These are phyloP conservation scores for Nomia melanderi DNA, from an alignment of 1,140 invertebrate species.

Conservation along the genomic window DNA sequence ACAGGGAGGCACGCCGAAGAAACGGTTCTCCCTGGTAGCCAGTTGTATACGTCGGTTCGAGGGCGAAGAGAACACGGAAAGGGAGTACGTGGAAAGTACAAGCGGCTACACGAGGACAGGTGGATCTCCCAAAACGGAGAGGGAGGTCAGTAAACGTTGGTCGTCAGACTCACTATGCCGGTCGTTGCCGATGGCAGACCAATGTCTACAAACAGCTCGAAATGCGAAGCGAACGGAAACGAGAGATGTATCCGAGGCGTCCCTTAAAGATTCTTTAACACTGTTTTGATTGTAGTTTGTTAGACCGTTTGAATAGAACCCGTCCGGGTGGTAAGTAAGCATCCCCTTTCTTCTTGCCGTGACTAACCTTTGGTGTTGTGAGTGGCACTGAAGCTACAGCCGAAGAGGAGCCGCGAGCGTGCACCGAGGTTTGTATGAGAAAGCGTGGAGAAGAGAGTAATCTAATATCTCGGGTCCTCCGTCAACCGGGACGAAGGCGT, in stretches of 20 bases:
- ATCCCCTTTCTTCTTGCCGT: slow-evolving; percentile 10
- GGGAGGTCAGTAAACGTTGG: slow-evolving; percentile 78
- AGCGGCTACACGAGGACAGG: slow-evolving; percentile 56
- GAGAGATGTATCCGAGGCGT: neutral
- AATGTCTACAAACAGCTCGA: slow-evolving; percentile 79
- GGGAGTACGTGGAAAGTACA: slow-evolving; percentile 62
- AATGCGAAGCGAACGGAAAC: slow-evolving; percentile 1
- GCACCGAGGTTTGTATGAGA: neutral
- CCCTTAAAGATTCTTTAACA: slow-evolving; percentile 29
- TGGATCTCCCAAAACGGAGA: slow-evolving; percentile 75
- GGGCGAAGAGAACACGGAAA: slow-evolving; percentile 63
- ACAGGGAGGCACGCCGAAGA: slow-evolving; percentile 56
- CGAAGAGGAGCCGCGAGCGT: neutral
- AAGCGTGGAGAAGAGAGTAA: neutral
- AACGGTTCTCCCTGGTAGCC: slow-evolving; percentile 77
- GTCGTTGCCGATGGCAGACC: slow-evolving; percentile 63
- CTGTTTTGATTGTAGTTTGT: slow-evolving; percentile 31
- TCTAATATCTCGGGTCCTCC: too few relatives aligned
- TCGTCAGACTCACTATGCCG: slow-evolving; percentile 54
- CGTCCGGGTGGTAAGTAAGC: slow-evolving; percentile 52
- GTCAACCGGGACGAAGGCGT: neutral
- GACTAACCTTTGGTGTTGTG: slow-evolving; percentile 32
- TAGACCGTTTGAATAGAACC: slow-evolving; percentile 2
- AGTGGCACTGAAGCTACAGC: neutral
- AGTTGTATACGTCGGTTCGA: slow-evolving; percentile 78